phyloP scores from a whole-genome alignment of 1,140 invertebrate species.

The Cheumatopsyche charites region DNA sequence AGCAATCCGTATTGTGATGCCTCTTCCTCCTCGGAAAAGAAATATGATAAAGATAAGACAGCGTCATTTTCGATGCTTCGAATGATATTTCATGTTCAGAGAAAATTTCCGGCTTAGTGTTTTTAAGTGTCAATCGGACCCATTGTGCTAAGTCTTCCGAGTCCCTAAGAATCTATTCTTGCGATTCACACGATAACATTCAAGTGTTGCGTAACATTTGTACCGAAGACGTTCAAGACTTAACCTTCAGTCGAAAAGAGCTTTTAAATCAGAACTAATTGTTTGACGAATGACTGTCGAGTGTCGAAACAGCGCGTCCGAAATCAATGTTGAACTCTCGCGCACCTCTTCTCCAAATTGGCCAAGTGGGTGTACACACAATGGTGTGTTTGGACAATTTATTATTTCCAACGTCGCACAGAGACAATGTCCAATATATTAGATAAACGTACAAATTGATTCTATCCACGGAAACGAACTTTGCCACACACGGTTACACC shows the following conservation, averaged over 20 bases:
- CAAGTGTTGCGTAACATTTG: conserved; percentile 9
- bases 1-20: conserved; percentile 13
- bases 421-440: conserved; percentile 44
- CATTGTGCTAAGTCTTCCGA: background rate
- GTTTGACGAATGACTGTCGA: background rate
- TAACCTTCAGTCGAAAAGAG: background rate
- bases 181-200: conserved; percentile 12
- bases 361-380: conserved; percentile 40
- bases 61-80: conserved; percentile 23
- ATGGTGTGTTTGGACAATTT: conserved; percentile 45
- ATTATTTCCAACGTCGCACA: conserved; percentile 41
- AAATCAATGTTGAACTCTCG: background rate
- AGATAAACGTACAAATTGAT: conserved; percentile 38
- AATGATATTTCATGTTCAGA: conserved; percentile 34
- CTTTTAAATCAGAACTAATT: conserved; percentile 9
- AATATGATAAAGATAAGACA: conserved; percentile 33
- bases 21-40: conserved; percentile 11
- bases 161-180: background rate
- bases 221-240: background rate
- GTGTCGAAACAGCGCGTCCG: too few relatives aligned
- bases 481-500: conserved; percentile 3
- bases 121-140: conserved; percentile 10
- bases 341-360: conserved; percentile 31
- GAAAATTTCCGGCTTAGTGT: conserved; percentile 16
- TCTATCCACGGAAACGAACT: background rate